Evolutionary conservation across 2,113 vertebrate species (phyloP).

Genomic region (Thunnus thynnus): DNA sequence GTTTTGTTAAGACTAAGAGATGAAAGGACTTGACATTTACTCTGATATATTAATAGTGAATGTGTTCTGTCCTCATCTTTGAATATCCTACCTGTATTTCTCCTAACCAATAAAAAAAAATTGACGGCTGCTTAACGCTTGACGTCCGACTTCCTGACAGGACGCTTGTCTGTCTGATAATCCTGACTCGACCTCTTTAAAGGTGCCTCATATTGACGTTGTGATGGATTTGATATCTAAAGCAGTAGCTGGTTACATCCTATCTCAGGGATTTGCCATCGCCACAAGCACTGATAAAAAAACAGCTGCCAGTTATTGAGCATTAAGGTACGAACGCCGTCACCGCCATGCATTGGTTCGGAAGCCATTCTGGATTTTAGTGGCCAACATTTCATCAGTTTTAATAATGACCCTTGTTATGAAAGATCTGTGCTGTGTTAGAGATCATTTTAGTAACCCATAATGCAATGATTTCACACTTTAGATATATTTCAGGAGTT

Average conservation of each 20-base stretch:
- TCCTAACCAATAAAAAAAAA: too few relatives aligned
- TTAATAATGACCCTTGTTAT: not conserved
- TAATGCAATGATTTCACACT: conserved; percentile 15
- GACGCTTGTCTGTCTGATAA: not conserved
- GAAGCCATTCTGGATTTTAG: not conserved
- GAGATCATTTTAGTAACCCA: conserved; percentile 17
- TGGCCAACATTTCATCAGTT: not conserved
- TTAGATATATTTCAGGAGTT: not conserved
- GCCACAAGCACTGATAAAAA: conserved; percentile 39
- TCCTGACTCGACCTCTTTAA: not conserved
- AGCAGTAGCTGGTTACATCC: not conserved
- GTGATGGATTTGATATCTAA: not conserved
- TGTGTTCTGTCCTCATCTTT: too few relatives aligned
- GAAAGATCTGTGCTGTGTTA: conserved; percentile 19
- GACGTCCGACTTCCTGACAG: not conserved
- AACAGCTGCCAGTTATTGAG: conserved; percentile 9
- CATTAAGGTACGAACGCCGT: conserved; percentile 53
- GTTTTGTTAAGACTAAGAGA: too few relatives aligned
- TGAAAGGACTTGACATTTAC: too few relatives aligned
- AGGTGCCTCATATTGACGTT: not conserved
- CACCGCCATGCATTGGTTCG: conserved; percentile 53
- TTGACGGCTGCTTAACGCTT: too few relatives aligned
- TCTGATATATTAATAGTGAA: too few relatives aligned
- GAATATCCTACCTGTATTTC: too few relatives aligned
- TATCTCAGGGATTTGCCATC: conserved; percentile 7